Base-by-base conservation (phyloP, 1,140 invertebrate species). In the Trichoplusia ni region DNA sequence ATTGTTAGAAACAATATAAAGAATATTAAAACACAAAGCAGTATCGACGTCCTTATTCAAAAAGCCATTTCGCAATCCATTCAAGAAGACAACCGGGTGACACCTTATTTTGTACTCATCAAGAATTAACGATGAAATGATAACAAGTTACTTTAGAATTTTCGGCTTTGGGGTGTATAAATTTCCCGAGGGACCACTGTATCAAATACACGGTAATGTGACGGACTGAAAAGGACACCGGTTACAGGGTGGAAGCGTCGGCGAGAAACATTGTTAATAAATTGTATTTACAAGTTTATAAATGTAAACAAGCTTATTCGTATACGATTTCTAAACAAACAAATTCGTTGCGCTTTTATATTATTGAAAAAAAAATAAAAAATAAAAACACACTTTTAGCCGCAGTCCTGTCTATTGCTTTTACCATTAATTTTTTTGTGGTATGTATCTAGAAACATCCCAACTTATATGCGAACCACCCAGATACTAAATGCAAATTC, bases 91-190 rank as follows among this genome's bases (percentile, higher is more conserved):
- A 21, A 44, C 38, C 42, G 44, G 25, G 44, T 44, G 23, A 38
- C 37, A 21, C 37, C 54, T 58, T 58, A 58, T 42, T 58, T 58
- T 58, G 25, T 18, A 16, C 25, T 58, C 54, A 58, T 58, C 38
- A 58, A 58, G 37, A 58, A 58, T 58, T 58, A 58, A 58, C 38
- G 14, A 44, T 42, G 25, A 31, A 42, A 58, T 58, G 54, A 58
- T 58, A 44, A 58, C 54, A 44, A 27, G 37, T 58, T 58, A 44
- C 54, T 58, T 58, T 58, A 58, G 54, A 58, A 58, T 58, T 58
- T 58, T 58, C 54, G 54, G 38, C 38, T 58, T 58, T 58, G 54
- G 54, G 54, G 38, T 58, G 54, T 58, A 31, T 58, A 58, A 58
- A 58, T 58, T 58, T 58, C 54, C 54, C 54, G 21, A 44, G 54